Evolutionary conservation across 2,113 vertebrate genomes (phyloP).

Genomic region (Diglossa brunneiventris): DNA sequence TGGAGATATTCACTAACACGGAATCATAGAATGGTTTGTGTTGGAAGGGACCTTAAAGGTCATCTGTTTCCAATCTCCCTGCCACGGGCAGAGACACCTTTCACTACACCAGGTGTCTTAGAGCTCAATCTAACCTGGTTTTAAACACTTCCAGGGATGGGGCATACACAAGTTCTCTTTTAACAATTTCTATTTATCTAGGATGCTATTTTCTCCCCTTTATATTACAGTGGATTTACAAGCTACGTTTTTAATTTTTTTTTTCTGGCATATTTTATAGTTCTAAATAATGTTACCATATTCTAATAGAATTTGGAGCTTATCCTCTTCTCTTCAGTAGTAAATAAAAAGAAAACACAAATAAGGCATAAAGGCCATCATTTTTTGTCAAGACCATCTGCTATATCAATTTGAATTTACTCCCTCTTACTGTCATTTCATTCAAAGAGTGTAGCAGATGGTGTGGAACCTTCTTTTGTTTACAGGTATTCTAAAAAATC

Average conservation of each 20-base stretch:
- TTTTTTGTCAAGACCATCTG: constrained; percentile 26
- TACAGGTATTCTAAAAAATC: constrained; percentile 20
- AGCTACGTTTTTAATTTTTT: background rate
- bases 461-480: constrained; percentile 12
- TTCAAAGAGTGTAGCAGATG: constrained; percentile 32
- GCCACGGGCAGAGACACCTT: background rate
- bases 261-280: background rate
- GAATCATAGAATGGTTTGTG: background rate
- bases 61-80: background rate
- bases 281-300: background rate
- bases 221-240: background rate
- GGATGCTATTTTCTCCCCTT: background rate
- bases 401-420: background rate
- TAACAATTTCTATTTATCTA: background rate
- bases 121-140: background rate
- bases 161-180: background rate
- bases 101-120: background rate
- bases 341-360: background rate
- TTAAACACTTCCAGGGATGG: background rate
- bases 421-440: background rate
- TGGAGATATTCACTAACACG: background rate
- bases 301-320: background rate
- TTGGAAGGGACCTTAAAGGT: background rate
- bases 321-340: background rate
- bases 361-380: background rate